These are phyloP conservation scores for Drosophila anomelani DNA, from an alignment of 2,888 invertebrate species.

Conservation along the genomic window DNA sequence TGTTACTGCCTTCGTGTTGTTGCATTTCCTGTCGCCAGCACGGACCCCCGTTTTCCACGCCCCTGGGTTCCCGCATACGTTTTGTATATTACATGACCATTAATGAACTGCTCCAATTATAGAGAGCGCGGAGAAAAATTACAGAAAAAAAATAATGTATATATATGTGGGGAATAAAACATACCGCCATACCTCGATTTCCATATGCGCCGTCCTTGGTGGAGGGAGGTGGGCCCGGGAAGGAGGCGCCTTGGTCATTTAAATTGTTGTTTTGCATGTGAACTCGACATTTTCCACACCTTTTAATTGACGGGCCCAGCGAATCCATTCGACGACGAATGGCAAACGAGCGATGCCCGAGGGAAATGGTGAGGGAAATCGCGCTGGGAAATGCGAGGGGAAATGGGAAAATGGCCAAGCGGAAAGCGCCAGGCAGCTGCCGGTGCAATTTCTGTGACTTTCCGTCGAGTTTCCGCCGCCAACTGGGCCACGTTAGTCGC, in stretches of 20 bases:
- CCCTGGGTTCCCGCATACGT: conserved; percentile 39
- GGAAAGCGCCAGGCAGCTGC: conserved; percentile 28
- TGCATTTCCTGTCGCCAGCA: conserved; percentile 61
- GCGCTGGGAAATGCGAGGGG: conserved; percentile 7
- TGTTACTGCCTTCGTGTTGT: conserved; percentile 44
- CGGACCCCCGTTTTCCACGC: background rate
- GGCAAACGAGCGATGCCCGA: conserved; percentile 23
- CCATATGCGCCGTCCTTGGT: conserved; percentile 33
- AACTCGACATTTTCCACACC: conserved; percentile 70
- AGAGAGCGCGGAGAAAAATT: conserved; percentile 32
- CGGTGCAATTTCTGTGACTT: conserved; percentile 32
- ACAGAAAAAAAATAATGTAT: conserved; percentile 18
- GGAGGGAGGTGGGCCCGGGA: background rate
- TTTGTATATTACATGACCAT: conserved; percentile 60
- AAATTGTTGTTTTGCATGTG: conserved; percentile 75
- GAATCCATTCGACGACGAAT: conserved; percentile 35
- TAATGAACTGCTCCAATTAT: conserved; percentile 75
- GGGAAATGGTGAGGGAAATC: conserved; percentile 19
- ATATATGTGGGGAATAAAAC: conserved; percentile 22
- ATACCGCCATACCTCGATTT: conserved; percentile 45
- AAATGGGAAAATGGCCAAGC: conserved; percentile 40
- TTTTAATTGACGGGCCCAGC: conserved; percentile 56
- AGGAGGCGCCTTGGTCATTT: conserved; percentile 41
- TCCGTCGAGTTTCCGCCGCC: conserved; percentile 39
- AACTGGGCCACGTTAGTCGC: conserved; percentile 16